Evolutionary conservation across 2,113 vertebrate genomes (phyloP).

Genomic region (Chaetorhynchus papuensis): DNA sequence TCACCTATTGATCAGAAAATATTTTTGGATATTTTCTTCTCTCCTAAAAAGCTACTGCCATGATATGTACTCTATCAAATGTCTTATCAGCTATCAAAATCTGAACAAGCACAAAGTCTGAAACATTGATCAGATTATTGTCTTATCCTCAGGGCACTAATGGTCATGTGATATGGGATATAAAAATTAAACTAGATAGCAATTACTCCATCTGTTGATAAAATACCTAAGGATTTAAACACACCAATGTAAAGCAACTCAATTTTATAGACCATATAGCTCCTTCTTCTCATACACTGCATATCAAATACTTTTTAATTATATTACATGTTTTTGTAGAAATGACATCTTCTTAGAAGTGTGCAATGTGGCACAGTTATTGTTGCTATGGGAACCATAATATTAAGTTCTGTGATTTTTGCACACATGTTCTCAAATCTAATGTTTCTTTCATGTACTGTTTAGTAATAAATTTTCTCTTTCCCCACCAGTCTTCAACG

Average conservation of each 20-base stretch:
- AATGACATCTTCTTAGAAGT: background rate
- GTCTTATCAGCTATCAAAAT: background rate
- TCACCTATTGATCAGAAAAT: background rate
- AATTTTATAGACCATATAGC: background rate
- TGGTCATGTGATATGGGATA: background rate
- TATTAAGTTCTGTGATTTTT: constrained; percentile 2
- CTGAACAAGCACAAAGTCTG: background rate
- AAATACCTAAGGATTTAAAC: background rate
- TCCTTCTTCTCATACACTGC: background rate
- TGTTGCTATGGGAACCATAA: constrained; percentile 28
- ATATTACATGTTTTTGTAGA: background rate
- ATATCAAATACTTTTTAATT: background rate
- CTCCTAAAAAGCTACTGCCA: background rate
- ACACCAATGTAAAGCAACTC: background rate
- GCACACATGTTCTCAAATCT: background rate
- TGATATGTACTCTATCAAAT: background rate
- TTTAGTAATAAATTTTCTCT: background rate
- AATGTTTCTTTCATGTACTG: background rate
- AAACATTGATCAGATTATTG: background rate
- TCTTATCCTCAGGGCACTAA: background rate
- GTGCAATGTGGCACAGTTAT: background rate
- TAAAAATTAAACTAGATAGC: background rate
- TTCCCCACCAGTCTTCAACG: background rate
- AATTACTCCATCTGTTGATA: background rate
- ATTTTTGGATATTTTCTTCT: background rate